phyloP scores from a whole-genome alignment of 2,797 vertebrate species.

The Eupleurogrammus muticus region DNA sequence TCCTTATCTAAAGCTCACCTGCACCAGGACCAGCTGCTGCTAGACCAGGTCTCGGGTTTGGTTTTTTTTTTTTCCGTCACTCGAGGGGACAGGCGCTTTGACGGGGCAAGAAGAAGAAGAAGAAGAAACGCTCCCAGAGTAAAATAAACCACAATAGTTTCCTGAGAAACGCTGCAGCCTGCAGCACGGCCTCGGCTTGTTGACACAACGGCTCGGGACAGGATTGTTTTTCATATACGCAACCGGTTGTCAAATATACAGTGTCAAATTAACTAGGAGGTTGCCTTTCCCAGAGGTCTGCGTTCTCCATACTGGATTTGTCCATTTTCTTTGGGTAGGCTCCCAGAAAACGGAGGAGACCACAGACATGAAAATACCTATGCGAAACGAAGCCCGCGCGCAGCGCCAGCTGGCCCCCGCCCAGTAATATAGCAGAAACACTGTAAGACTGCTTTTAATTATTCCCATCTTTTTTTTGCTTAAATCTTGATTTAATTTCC shows the following conservation, averaged over 20 bases:
- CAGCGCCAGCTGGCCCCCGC: constrained; percentile 10
- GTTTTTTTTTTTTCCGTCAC: constrained; percentile 31
- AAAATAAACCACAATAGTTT: constrained; percentile 74
- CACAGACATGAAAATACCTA: constrained; percentile 68
- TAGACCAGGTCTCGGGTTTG: constrained; percentile 29
- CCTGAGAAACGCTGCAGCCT: constrained; percentile 51
- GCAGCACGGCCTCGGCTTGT: constrained; percentile 57
- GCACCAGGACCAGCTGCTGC: constrained; percentile 18
- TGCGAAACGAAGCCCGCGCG: constrained; percentile 44
- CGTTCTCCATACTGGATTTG: constrained; percentile 49
- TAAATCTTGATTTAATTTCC: constrained; percentile 21
- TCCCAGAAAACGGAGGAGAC: constrained; percentile 69
- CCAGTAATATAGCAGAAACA: constrained; percentile 13
- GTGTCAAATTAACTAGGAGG: constrained; percentile 62
- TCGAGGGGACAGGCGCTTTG: constrained; percentile 30
- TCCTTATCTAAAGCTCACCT: too few species aligned
- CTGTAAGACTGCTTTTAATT: constrained; percentile 22
- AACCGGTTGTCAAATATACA: constrained; percentile 75
- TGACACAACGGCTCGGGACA: constrained; percentile 71
- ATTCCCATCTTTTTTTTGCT: constrained; percentile 8
- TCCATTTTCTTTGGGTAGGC: constrained; percentile 70
- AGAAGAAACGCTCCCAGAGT: constrained; percentile 48
- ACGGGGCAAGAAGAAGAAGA: constrained; percentile 19
- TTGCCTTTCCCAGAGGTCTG: constrained; percentile 55
- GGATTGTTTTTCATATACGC: constrained; percentile 75